Base-by-base conservation (phyloP, 2,797 vertebrate genomes). In the Sebastes aleutianus region DNA sequence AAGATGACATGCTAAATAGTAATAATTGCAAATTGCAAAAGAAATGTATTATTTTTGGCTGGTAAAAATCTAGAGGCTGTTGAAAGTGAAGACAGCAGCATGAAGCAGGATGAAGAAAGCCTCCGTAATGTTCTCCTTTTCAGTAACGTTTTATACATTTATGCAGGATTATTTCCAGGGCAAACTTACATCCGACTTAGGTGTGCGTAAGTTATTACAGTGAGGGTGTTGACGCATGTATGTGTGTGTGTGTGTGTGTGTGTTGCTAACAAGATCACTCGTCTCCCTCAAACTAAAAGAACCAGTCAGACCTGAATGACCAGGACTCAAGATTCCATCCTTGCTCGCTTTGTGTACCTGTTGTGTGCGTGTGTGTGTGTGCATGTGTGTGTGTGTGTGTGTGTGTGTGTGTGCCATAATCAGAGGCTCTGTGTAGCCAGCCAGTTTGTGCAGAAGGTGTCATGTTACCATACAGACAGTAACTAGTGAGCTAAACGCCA, bases 291-390 rank as follows among this genome's bases (percentile, higher is more conserved):
- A 56, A 85, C 69, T 72, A 50, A 58, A 69, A 78, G 62, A 95
- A 91, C 93, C 82, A 73, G 92, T 87, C 79, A 16, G 83, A 94
- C 94, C 91, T 89, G 94, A 86, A 79, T 11, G 58, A 69, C 86
- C 53, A 86, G 83, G 79, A 81, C 24, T 84, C 76, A 34, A 79
- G 76, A 90, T 83, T 85, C 66, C 76, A 70, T 57, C 57, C 64
- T 29, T 54, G 20, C 50, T 54, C 50, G 18, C 47, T 50, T 20
- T 50, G 18, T 18, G 63, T 61, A 57, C 32, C 14, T 70, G 59
- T 56, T 64, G 69, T 67, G 61, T 63, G 18, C 0, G 1, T 54
- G 50, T n/a, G 50, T 53, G 50, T 53, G 50, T 53, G 47, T 53
- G 18, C 3, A 31, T 77, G n/a, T n/a, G n/a, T n/a, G n/a, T n/a